Evolutionary conservation across 2,888 invertebrate genomes (phyloP).

Genomic region (Empis livida): DNA sequence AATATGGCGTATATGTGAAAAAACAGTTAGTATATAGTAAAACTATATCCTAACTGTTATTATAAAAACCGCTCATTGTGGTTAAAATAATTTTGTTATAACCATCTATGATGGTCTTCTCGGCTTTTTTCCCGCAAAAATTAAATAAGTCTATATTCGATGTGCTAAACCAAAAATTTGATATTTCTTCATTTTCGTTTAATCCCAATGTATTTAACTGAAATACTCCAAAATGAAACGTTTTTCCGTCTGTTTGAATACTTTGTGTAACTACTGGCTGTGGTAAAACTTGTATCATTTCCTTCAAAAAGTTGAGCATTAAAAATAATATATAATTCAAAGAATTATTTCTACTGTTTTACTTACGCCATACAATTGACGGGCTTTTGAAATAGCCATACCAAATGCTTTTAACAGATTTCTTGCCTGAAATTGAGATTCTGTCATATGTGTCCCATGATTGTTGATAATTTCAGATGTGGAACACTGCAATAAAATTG

Average conservation of each 20-base stretch:
- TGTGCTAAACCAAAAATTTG: constrained; percentile 71
- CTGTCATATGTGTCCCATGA: constrained; percentile 52
- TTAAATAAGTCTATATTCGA: constrained; percentile 51
- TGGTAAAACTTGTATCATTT: constrained; percentile 38
- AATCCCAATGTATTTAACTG: constrained; percentile 73
- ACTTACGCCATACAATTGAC: constrained; percentile 48
- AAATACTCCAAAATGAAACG: constrained; percentile 68
- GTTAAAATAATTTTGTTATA: constrained; percentile 33
- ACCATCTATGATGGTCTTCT: constrained; percentile 52
- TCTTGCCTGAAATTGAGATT: constrained; percentile 53
- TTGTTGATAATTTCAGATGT: constrained; percentile 50
- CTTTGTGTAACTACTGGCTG: constrained; percentile 72
- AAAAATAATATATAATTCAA: neutral
- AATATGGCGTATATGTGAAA: no score
- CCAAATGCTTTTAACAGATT: constrained; percentile 62
- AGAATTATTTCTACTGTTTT: constrained; percentile 1
- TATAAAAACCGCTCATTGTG: neutral
- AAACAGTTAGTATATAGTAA: no score
- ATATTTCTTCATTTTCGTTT: constrained; percentile 41
- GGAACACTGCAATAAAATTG: constrained; percentile 60
- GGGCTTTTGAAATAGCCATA: constrained; percentile 64
- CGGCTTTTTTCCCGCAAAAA: constrained; percentile 48
- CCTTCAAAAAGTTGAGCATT: neutral
- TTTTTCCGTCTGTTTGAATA: constrained; percentile 64
- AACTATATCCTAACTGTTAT: neutral